Evolutionary conservation across 2,888 invertebrate species (phyloP), one percentile per base, ranked within the genome.

Genomic region (Empis stercorea): DNA sequence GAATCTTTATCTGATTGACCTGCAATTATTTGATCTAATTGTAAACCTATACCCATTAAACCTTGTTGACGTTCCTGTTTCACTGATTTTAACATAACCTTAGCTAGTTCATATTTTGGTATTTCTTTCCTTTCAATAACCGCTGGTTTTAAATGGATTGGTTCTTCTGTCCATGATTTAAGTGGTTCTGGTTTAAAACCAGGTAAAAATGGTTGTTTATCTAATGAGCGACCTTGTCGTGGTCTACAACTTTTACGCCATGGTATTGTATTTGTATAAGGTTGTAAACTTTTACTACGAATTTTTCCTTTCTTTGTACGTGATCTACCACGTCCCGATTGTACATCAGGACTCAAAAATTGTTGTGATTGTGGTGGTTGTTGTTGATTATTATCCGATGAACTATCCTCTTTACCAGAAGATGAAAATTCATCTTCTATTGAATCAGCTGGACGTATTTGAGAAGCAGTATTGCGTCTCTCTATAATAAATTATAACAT

Each of bases 141-240:
- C 0, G 80, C 72, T 3, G 79, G 78, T 55, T 78, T 80, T 23
- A 80, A 60, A 37, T 63, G 69, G 14, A 79, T 71, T 53, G 75
- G 73, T 65, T 84, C 79, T 57, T 83, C 75, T 4, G 78, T 84
- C 79, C 78, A 78, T 10, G 78, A 74, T 57, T 74, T 70, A 43
- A 69, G 60, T 39, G 67, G 65, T 44, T 64, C 64, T 3, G 64
- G 62, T 45, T 69, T 67, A 37, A 59, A 68, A 4, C 67, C 67
- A 0, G 67, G 67, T 23, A 64, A 53, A 56, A 68, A 66, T 17
- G 64, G 62, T 48, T 60, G 61, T 47, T 66, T 66, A 36, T 70
- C 78, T 62, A 77, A 46, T 61, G 78, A 61, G 59, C 70, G 54
- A 61, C 66, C 69, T 64, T 66, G 65, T 44, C 62, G 54, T 4